Conservation (phyloP, 64 coral and sea anemone genomes). For the Actinia equina region DNA sequence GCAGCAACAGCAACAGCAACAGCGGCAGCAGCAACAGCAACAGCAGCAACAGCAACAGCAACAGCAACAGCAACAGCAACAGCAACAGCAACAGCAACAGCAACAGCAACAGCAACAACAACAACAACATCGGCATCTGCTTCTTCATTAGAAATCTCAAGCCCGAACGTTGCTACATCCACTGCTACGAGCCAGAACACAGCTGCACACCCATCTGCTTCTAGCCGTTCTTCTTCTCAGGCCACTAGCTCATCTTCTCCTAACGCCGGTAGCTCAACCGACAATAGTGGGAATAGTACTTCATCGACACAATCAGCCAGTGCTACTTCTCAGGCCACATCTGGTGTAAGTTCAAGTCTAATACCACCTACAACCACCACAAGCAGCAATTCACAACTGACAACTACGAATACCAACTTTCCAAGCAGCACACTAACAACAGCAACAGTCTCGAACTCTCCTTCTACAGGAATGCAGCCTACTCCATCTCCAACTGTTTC, state of each 20-base stretch:
- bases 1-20: too few relatives aligned
- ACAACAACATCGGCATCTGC: neutral
- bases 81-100: too few relatives aligned
- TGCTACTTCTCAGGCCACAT: neutral
- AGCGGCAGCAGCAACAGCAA: neutral
- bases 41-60: too few relatives aligned
- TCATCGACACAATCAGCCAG: neutral
- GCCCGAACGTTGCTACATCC: neutral
- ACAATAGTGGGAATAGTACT: neutral
- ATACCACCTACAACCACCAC: neutral
- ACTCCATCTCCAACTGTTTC: neutral
- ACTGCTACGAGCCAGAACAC: neutral
- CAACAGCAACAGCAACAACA: neutral
- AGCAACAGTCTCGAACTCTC: neutral
- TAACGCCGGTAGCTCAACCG: neutral
- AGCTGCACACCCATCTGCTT: neutral
- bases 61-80: neutral
- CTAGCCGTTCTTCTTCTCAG: neutral
- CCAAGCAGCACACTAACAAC: too few relatives aligned
- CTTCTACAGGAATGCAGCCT: neutral
- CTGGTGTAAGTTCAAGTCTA: neutral
- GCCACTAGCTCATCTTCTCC: neutral
- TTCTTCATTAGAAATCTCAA: neutral
- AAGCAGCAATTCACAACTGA: neutral
- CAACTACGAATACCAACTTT: neutral